Evolutionary conservation across 2,888 invertebrate genomes (phyloP).

Genomic region (Pyrocoelia pectoralis): DNA sequence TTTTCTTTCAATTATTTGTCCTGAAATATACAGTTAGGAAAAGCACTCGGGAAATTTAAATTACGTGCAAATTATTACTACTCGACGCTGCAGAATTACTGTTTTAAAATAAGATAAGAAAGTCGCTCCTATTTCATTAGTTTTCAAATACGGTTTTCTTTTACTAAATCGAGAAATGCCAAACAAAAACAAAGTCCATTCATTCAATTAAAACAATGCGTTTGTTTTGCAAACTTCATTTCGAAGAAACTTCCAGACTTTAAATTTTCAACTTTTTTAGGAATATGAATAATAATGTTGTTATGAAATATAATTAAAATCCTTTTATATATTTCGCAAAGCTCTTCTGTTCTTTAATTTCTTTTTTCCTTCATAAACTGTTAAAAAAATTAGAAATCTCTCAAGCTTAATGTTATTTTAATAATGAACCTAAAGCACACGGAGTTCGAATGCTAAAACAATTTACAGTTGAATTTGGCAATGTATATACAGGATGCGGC

Average conservation of each 20-base stretch:
- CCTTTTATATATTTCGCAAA: too few relatives aligned
- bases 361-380: too few relatives aligned
- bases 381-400: too few relatives aligned
- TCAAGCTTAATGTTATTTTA: too few relatives aligned
- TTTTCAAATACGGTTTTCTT: constrained; percentile 6
- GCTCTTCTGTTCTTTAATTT: too few relatives aligned
- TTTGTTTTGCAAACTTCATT: constrained; percentile 3
- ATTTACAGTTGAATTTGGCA: too few relatives aligned
- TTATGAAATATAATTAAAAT: background rate
- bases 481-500: too few relatives aligned
- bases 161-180: constrained; percentile 7
- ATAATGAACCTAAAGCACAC: too few relatives aligned
- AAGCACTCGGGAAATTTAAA: constrained; percentile 25
- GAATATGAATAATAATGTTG: constrained; percentile 8
- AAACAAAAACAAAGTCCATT: constrained; percentile 11
- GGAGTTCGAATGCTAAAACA: too few relatives aligned
- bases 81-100: constrained; percentile 4
- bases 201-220: constrained; percentile 12
- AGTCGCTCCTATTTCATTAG: constrained; percentile 11
- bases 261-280: background rate
- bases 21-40: constrained; percentile 19
- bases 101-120: constrained; percentile 9
- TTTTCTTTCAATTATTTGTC: constrained; percentile 18
- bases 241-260: background rate
- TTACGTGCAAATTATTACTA: constrained; percentile 37